phyloP scores from a whole-genome alignment of 2,113 vertebrate genomes.

The Riparia riparia region DNA sequence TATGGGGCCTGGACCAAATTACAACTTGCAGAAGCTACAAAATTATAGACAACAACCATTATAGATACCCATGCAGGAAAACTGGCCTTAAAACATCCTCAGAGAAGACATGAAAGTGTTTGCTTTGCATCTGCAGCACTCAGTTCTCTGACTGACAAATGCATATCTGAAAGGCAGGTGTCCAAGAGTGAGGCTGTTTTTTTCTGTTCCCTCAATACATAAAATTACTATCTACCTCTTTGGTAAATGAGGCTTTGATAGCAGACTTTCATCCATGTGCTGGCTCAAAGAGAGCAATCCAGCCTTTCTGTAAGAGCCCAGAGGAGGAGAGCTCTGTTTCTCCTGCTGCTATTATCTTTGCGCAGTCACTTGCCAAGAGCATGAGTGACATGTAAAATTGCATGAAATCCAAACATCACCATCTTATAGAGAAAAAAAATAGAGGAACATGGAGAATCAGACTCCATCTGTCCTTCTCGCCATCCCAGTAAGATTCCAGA shows the following conservation, averaged over 20 bases:
- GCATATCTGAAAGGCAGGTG: conserved; percentile 26
- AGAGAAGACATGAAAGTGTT: neutral
- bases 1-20: neutral
- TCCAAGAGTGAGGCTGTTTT: neutral
- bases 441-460: neutral
- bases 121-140: neutral
- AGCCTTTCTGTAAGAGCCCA: neutral
- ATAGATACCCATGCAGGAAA: neutral
- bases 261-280: neutral
- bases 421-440: neutral
- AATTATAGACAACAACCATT: conserved; percentile 20
- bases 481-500: neutral
- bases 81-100: conserved; percentile 1
- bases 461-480: neutral
- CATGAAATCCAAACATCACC: neutral
- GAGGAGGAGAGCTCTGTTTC: neutral
- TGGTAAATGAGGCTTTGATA: neutral
- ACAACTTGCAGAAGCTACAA: conserved; percentile 7
- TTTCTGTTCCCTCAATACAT: neutral
- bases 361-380: neutral
- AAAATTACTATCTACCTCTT: conserved; percentile 23
- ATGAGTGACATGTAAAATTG: neutral
- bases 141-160: neutral
- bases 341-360: neutral
- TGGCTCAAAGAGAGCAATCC: neutral